These are phyloP conservation scores for Leptinotarsa lineolata DNA, from an alignment of 1,140 invertebrate species.

Conservation along the genomic window DNA sequence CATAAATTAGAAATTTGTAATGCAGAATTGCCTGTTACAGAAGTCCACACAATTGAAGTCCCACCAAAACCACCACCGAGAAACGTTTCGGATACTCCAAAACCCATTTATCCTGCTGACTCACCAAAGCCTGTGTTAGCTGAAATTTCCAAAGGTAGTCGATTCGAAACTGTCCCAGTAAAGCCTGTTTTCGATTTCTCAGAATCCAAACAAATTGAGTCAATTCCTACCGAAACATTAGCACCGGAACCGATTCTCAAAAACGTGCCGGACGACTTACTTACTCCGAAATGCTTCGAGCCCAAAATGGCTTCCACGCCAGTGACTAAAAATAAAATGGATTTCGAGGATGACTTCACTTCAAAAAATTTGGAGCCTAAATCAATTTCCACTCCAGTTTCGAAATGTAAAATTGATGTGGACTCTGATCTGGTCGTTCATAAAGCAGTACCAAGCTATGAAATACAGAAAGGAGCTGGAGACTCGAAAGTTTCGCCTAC, in stretches of 20 bases:
- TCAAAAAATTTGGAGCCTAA: conserved; percentile 46
- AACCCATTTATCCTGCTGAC: conserved; percentile 47
- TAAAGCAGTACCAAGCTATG: conserved; percentile 39
- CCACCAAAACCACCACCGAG: conserved; percentile 57
- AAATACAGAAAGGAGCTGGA: conserved; percentile 39
- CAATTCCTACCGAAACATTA: conserved; percentile 14
- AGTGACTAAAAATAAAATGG: conserved; percentile 37
- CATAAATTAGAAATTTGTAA: background rate
- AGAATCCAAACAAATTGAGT: conserved; percentile 22
- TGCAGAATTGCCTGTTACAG: conserved; percentile 25
- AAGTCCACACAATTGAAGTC: conserved; percentile 41
- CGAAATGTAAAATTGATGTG: conserved; percentile 37
- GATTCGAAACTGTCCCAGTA: background rate
- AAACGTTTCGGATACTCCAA: conserved; percentile 44
- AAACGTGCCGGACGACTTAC: background rate
- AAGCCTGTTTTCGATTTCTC: conserved; percentile 41
- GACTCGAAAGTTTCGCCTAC: conserved; percentile 53
- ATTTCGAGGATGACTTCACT: conserved; percentile 27
- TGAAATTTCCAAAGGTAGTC: conserved; percentile 2
- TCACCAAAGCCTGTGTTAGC: conserved; percentile 41
- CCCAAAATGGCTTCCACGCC: conserved; percentile 46
- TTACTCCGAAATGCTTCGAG: conserved; percentile 40
- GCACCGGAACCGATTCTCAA: background rate
- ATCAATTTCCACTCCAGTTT: conserved; percentile 41
- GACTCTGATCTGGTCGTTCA: conserved; percentile 38